Evolutionary conservation across 2,888 invertebrate genomes (phyloP).

Genomic region (Chrysina gloriosa): DNA sequence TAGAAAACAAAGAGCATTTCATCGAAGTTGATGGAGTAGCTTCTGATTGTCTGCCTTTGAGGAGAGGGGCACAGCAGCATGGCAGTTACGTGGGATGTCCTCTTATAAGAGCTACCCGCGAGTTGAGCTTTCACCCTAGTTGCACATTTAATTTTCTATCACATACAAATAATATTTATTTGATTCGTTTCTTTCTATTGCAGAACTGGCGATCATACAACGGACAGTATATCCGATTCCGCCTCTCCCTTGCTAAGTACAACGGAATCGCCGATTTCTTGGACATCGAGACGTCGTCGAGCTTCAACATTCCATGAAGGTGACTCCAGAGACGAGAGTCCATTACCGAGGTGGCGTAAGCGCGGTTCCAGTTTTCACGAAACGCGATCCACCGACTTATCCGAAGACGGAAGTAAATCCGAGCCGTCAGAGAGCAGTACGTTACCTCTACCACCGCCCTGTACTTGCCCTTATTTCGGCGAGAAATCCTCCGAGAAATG

Average conservation of each 20-base stretch:
- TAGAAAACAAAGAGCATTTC: no score
- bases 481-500: constrained; percentile 71
- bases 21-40: no score
- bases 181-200: constrained; percentile 33
- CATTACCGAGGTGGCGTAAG: constrained; percentile 62
- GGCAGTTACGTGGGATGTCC: no score
- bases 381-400: constrained; percentile 50
- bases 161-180: neutral
- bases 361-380: constrained; percentile 68
- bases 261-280: constrained; percentile 54
- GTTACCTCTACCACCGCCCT: constrained; percentile 75
- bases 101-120: no score
- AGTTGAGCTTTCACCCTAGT: no score
- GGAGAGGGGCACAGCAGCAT: no score
- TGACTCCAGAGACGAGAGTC: constrained; percentile 60
- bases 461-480: constrained; percentile 86
- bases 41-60: no score
- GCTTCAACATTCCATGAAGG: constrained; percentile 68
- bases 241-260: constrained; percentile 58
- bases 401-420: constrained; percentile 57
- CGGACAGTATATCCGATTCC: constrained; percentile 58
- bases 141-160: no score
- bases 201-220: constrained; percentile 55
- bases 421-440: constrained; percentile 52
- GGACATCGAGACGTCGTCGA: constrained; percentile 60